Conservation (phyloP, 2,888 invertebrate species). For the Agrilus biguttatus region DNA sequence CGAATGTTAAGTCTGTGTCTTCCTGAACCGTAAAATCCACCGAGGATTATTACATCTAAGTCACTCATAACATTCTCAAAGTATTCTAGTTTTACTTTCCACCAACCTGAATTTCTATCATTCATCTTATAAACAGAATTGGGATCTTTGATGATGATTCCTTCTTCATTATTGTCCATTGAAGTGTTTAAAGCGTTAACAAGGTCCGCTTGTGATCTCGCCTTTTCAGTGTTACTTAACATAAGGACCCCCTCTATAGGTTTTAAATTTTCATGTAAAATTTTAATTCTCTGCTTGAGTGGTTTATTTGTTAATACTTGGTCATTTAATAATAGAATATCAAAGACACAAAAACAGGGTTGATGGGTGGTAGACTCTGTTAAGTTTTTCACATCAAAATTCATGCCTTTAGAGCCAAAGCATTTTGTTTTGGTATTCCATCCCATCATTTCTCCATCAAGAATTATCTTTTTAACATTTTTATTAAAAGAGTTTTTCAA, state of each 20-base stretch:
- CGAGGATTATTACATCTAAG: constrained; percentile 78
- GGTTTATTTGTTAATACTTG: constrained; percentile 52
- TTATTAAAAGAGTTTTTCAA: constrained; percentile 48
- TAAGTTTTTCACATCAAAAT: constrained; percentile 76
- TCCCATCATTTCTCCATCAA: constrained; percentile 94
- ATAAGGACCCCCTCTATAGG: constrained; percentile 48
- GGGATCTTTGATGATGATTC: constrained; percentile 75
- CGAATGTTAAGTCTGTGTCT: constrained; percentile 51
- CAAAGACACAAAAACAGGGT: constrained; percentile 81
- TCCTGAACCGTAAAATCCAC: constrained; percentile 68
- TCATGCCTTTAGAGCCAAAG: constrained; percentile 65
- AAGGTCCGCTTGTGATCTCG: constrained; percentile 47
- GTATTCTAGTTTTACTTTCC: constrained; percentile 84
- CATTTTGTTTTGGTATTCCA: constrained; percentile 52
- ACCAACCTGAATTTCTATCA: constrained; percentile 71
- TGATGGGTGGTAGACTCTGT: constrained; percentile 47
- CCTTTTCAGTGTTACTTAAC: constrained; percentile 41
- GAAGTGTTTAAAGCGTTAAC: constrained; percentile 62
- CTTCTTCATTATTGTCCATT: constrained; percentile 74
- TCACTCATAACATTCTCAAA: constrained; percentile 71
- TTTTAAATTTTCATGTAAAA: constrained; percentile 47
- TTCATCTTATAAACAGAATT: constrained; percentile 71
- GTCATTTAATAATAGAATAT: constrained; percentile 70
- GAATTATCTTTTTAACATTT: constrained; percentile 54
- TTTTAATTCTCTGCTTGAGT: constrained; percentile 47